Base-by-base conservation (phyloP, 2,888 invertebrate genomes). In the Leptinotarsa tumamoca region DNA sequence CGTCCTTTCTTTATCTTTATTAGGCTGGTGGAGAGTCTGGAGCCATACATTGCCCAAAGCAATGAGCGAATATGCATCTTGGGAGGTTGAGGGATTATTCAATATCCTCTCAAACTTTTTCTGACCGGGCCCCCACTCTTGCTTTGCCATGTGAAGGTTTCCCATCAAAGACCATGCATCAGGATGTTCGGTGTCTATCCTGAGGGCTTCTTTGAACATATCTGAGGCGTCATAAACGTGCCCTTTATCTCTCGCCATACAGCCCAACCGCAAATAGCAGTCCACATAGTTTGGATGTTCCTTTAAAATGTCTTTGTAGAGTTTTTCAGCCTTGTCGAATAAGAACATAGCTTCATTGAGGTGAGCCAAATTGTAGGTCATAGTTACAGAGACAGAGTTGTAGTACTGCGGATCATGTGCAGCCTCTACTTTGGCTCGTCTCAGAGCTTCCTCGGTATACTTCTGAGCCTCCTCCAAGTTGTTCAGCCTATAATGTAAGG, bases 151-250 rank as follows among this genome's bases (percentile, higher is more conserved):
- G 92, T 99, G 99, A 17, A 99, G 91, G 89, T 99, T 99, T 33
- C 99, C 99, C 76, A 99, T 91, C 78, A 99, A 89, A 0, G 99
- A 98, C 96, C 99, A 98, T 0, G 99, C 98, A 89, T 99, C 99
- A 0, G 98, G 98, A 89, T 99, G 97, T 84, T 98, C 97, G 81
- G 96, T 96, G 88, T 98, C 98, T 73, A 98, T 96, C 84, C 96
- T 94, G 27, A 99, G 89, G 0, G 98, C 99, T 89, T 99, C 98
- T 84, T 99, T 99, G 89, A 98, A 99, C 95, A 98, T 98, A 92
- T 99, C 98, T 0, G 98, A 99, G 0, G 99, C 99, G 85, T 99
- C 98, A 87, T 99, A 98, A 88, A 99, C 98, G 87, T 99, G 97
- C n/a, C 99, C 99, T 84, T 98, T 96, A 87, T 99, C 99, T 81